Evolutionary conservation across 2,888 invertebrate genomes (phyloP), one percentile per base, ranked within the genome.

Genomic region (Koerneria pararmatus): DNA sequence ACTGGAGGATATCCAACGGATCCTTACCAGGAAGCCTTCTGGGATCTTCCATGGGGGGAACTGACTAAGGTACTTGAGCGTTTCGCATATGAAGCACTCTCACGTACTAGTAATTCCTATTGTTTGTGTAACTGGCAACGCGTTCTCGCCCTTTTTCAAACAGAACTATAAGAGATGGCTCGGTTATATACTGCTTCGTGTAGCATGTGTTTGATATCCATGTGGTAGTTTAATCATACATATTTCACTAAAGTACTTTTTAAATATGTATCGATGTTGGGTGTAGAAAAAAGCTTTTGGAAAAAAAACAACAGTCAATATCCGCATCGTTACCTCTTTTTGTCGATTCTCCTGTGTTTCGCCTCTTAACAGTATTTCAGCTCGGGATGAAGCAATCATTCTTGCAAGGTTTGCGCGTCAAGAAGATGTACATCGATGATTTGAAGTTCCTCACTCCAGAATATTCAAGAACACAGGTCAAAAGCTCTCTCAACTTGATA

Each of bases 31-130:
- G 69, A 66, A 49, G 58, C 66, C 27, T 65, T 54, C 56, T 63
- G 69, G 74, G 74, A 49, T 46, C 22, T 68, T 37, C 53, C 74
- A 41, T 74, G 71, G 69, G 73, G 74, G 22, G 73, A 75, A 56
- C 59, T 74, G 53, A 72, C 74, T 48, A 71, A 74, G 49, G 74
- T 75, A 48, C n/a, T n/a, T n/a, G n/a, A n/a, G n/a, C 46, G 56
- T 11, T 48, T 22, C 1, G 19, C 22, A 29, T 27, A 3, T 46
- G 19, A 22, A 24, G 4, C n/a, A 11, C 0, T 22, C 19, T 29
- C n/a, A 29, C 34, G 5, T n/a, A 6, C 27, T 11, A 24, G 65
- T 58, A n/a, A n/a, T n/a, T n/a, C n/a, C n/a, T n/a, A n/a, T n/a
- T n/a, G n/a, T n/a, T n/a, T n/a, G n/a, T n/a, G n/a, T n/a, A n/a